phyloP scores from a whole-genome alignment of 2,797 vertebrate genomes.

The Anguilla marmorata region DNA sequence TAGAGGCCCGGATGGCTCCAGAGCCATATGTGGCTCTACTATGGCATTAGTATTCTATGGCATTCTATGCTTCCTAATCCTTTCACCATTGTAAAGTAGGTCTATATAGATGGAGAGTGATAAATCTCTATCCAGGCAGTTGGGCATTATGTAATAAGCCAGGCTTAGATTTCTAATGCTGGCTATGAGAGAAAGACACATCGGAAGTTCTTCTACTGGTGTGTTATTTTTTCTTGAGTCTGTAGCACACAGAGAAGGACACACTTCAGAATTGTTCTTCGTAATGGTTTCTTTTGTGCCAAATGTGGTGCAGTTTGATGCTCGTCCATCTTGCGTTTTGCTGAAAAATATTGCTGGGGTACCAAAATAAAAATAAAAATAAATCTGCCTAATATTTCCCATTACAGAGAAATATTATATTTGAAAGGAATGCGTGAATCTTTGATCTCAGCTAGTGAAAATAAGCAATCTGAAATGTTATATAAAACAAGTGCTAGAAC shows the following conservation, averaged over 20 bases:
- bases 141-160: constrained; percentile 25
- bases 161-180: background rate
- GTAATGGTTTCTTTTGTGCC: background rate
- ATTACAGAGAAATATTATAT: background rate
- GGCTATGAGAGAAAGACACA: background rate
- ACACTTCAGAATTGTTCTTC: background rate
- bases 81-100: background rate
- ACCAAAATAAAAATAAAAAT: too few relatives aligned
- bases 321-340: background rate
- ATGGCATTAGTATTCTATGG: background rate
- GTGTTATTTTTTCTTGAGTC: constrained; percentile 6
- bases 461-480: background rate
- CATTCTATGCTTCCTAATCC: constrained; percentile 1
- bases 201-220: background rate
- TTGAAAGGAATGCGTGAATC: background rate
- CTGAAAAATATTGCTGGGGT: too few relatives aligned
- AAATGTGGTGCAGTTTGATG: background rate
- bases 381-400: too few relatives aligned
- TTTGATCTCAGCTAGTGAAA: background rate
- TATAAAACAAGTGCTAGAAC: background rate
- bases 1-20: background rate
- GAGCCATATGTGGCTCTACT: background rate
- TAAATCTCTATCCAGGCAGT: constrained; percentile 8
- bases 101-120: constrained; percentile 20
- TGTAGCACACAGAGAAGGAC: background rate